Base-by-base conservation (phyloP, 2,888 invertebrate species). In the Seira ritae region DNA sequence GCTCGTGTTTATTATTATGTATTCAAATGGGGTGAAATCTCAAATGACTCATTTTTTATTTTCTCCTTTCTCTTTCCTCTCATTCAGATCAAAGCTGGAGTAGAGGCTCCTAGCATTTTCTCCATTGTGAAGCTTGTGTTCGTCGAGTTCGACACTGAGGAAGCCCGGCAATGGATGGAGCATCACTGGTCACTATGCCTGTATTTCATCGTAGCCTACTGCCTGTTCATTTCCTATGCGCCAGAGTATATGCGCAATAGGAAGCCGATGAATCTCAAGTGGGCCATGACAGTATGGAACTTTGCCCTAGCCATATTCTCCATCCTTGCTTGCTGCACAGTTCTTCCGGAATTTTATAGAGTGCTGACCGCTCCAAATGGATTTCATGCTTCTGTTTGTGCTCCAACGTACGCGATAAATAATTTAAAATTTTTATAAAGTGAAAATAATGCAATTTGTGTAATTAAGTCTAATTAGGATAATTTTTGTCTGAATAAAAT, bases 101-200 rank as follows among this genome's bases (percentile, higher is more conserved):
- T 24, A 10, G 80, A 80, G 19, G 24, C 80, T 20, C 80, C 80
- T 3, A 65, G 74, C 24, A 60, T 75, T 70, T 42, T 72, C 50
- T 80, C 80, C 31, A 70, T 80, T 31, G 55, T 31, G 24, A 80
- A 70, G 37, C 66, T 87, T 4, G 42, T 87, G 12, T 78, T 85
- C 22, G 74, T 79, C 0, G 95, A 96, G 90, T 98, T 98, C 92
- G 96, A 96, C 90, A 96, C 97, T 90, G 94, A 95, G 90, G 94
- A 95, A 89, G 96, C 96, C 89, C 94, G 95, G 90, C 94, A 94
- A 92, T 98, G 98, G 97, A 98, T 99, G 97, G 94, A 95, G 89
- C 94, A 96, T 90, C 96, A 99, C 91, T 99, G 99, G 99, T 96
- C 96, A 80, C 94, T 95, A 90, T 96, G 96, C 78, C 96, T 98